A percentile compares a stretch with the other conserved stretches of the same genome.
Evolutionary conservation across 2,888 invertebrate genomes (phyloP).

Genomic region (Pemphredon lugubris): DNA sequence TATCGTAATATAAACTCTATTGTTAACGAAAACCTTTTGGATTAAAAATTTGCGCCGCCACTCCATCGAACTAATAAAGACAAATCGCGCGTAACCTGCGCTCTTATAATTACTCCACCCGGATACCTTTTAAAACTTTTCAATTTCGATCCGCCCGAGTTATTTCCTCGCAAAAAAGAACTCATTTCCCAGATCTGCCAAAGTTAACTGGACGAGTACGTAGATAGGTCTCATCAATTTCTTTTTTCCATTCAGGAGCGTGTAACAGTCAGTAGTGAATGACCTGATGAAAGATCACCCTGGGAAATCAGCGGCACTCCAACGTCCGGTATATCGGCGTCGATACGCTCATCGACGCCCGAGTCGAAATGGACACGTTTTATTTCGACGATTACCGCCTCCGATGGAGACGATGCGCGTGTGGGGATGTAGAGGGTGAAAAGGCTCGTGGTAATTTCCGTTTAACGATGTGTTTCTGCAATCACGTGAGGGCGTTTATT

Average conservation of each 20-base stretch:
- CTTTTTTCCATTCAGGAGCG: constrained; percentile 5
- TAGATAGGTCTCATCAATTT: background rate
- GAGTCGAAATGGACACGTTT: constrained; percentile 40
- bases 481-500: background rate
- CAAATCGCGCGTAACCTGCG: too few relatives aligned
- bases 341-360: constrained; percentile 1
- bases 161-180: too few relatives aligned
- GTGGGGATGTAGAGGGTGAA: too few relatives aligned
- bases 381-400: constrained; percentile 55
- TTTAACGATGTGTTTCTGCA: constrained; percentile 37
- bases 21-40: too few relatives aligned
- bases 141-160: too few relatives aligned
- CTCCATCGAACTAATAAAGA: too few relatives aligned
- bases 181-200: too few relatives aligned
- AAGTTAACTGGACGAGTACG: too few relatives aligned
- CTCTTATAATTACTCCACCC: too few relatives aligned
- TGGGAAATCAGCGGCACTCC: constrained; percentile 60
- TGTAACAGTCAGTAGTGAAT: constrained; percentile 50
- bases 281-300: constrained; percentile 57
- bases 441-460: constrained; percentile 53
- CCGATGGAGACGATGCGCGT: background rate
- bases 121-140: too few relatives aligned
- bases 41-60: too few relatives aligned
- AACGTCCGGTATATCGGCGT: constrained; percentile 14
- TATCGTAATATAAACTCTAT: too few relatives aligned